Percentiles rank a stretch among this genome's conserved stretches.
Evolutionary conservation across 2,113 vertebrate genomes (phyloP).

Genomic region (Columba livia): DNA sequence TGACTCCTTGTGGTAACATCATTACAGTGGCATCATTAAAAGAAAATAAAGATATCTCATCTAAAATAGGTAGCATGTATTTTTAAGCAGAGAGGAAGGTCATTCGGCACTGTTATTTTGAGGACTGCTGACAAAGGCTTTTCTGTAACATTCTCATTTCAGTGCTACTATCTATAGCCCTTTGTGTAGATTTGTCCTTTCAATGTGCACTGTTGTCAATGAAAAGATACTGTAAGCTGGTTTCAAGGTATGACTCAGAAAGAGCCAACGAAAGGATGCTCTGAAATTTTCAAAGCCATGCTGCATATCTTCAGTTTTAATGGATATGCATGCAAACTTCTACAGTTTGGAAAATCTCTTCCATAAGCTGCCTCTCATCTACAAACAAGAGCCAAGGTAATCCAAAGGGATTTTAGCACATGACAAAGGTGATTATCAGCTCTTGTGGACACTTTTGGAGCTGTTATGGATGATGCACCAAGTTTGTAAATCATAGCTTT

Average conservation of each 20-base stretch:
- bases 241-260: conserved; percentile 55
- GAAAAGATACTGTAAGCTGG: conserved; percentile 37
- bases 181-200: conserved; percentile 67
- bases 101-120: neutral
- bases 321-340: neutral
- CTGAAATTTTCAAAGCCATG: conserved; percentile 14
- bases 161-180: conserved; percentile 63
- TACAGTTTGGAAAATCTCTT: neutral
- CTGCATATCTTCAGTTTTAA: neutral
- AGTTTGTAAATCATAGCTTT: neutral
- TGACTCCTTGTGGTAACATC: neutral
- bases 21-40: neutral
- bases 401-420: neutral
- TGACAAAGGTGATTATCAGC: neutral
- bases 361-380: neutral
- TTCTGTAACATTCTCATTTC: conserved; percentile 64
- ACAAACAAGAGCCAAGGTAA: neutral
- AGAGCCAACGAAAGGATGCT: neutral
- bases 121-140: conserved; percentile 64
- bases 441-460: neutral
- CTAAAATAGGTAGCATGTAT: neutral
- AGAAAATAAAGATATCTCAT: conserved; percentile 10
- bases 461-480: neutral
- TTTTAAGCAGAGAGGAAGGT: conserved; percentile 48
- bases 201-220: conserved; percentile 23